These are phyloP conservation scores for Mormyrops boulengeri DNA, from an alignment of 2,797 vertebrate species.

Conservation along the genomic window DNA sequence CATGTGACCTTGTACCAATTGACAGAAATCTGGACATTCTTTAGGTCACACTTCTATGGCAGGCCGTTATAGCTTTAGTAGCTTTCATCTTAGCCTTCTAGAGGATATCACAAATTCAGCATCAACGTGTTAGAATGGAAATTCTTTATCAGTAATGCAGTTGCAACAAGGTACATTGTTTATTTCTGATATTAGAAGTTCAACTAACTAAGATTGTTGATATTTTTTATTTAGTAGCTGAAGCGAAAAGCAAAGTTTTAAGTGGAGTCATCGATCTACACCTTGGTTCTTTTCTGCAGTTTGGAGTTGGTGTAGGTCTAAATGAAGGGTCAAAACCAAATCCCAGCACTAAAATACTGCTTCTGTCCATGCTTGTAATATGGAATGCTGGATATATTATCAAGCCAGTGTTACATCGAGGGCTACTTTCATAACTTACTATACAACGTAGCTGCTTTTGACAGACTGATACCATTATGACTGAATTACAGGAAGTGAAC, in stretches of 20 bases:
- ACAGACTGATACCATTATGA: not conserved
- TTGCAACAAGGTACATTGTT: not conserved
- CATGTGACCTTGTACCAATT: not conserved
- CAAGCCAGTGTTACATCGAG: not conserved
- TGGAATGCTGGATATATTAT: not conserved
- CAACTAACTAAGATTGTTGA: too few relatives aligned
- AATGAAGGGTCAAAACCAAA: not conserved
- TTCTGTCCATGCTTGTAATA: not conserved
- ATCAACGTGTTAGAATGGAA: not conserved
- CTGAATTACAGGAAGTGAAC: not conserved
- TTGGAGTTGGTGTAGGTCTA: not conserved
- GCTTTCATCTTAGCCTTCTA: not conserved
- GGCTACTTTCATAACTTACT: not conserved
- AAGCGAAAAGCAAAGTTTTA: not conserved
- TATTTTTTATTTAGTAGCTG: not conserved
- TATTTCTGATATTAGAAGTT: too few relatives aligned
- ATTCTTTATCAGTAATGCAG: not conserved
- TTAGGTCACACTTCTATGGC: not conserved
- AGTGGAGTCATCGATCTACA: not conserved
- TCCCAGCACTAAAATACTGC: not conserved
- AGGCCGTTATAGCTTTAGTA: not conserved
- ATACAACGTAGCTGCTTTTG: not conserved
- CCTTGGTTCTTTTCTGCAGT: not conserved
- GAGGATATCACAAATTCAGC: not conserved
- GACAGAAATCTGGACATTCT: not conserved